Conservation (phyloP, 2,113 vertebrate species). For the Corydoras maculifer region DNA sequence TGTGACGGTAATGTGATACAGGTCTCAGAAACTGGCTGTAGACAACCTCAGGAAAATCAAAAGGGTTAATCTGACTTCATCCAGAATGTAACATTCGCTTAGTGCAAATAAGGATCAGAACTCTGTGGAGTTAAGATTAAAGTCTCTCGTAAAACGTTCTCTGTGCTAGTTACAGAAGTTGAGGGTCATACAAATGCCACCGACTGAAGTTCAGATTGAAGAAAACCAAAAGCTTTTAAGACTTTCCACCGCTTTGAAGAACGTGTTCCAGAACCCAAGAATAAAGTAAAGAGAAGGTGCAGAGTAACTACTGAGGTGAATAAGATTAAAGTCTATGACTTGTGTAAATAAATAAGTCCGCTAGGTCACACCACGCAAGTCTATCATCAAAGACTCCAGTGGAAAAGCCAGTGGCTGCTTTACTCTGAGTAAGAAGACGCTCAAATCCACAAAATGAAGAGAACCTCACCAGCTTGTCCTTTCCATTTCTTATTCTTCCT, state of each 20-base stretch:
- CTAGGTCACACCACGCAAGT: constrained; percentile 19
- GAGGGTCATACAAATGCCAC: constrained; percentile 41
- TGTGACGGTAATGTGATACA: not conserved
- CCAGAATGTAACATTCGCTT: no score
- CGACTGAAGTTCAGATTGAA: constrained; percentile 25
- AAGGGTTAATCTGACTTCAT: no score
- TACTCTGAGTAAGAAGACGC: constrained; percentile 1
- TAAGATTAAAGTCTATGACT: constrained; percentile 37
- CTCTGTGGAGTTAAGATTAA: no score
- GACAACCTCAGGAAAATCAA: constrained; percentile 6
- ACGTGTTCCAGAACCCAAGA: constrained; percentile 29
- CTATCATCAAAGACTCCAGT: constrained; percentile 16
- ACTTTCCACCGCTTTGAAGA: constrained; percentile 44
- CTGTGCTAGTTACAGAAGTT: constrained; percentile 42
- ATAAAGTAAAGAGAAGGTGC: constrained; percentile 53
- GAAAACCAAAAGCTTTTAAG: constrained; percentile 47
- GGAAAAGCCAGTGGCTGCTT: constrained; percentile 48
- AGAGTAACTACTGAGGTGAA: constrained; percentile 24
- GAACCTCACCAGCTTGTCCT: constrained; percentile 1
- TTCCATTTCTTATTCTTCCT: constrained; percentile 25
- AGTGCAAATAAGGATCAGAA: no score
- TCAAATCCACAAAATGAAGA: not conserved
- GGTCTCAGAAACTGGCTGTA: not conserved
- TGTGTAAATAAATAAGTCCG: constrained; percentile 38
- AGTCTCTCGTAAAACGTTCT: constrained; percentile 8